These are phyloP conservation scores for Caenorhabditis briggsae DNA, from an alignment of 1,140 invertebrate species.

Conservation along the genomic window DNA sequence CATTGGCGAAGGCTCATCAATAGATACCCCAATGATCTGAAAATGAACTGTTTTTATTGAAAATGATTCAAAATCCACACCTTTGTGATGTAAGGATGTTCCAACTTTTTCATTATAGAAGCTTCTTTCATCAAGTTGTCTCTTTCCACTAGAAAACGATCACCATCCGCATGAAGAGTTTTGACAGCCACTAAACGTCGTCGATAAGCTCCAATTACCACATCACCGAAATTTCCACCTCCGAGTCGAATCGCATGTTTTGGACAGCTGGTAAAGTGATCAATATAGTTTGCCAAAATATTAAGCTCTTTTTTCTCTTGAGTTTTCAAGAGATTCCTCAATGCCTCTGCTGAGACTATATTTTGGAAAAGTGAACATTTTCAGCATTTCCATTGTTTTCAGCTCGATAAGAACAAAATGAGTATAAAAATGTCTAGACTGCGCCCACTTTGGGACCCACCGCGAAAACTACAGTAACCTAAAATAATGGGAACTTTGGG, in stretches of 20 bases:
- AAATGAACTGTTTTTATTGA: not conserved
- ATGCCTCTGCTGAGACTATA: too few species aligned
- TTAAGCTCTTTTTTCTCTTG: too few species aligned
- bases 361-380: too few species aligned
- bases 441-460: too few species aligned
- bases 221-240: not conserved
- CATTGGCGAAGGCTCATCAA: not conserved
- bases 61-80: not conserved
- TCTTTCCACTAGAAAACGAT: not conserved
- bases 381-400: too few species aligned
- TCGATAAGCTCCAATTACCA: conserved; percentile 2
- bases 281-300: too few species aligned
- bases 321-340: too few species aligned
- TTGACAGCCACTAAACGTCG: conserved; percentile 15
- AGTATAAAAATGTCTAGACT: too few species aligned
- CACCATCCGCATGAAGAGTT: not conserved
- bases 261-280: not conserved
- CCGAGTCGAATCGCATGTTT: not conserved
- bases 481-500: too few species aligned
- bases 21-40: not conserved
- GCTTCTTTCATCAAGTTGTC: conserved; percentile 9
- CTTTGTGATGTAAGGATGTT: conserved; percentile 42
- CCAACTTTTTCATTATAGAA: not conserved
- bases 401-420: too few species aligned
- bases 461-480: too few species aligned